A percentile compares a stretch with the other conserved stretches of the same genome.
Conservation (phyloP, 2,888 invertebrate genomes). For the Copidosoma aretas region DNA sequence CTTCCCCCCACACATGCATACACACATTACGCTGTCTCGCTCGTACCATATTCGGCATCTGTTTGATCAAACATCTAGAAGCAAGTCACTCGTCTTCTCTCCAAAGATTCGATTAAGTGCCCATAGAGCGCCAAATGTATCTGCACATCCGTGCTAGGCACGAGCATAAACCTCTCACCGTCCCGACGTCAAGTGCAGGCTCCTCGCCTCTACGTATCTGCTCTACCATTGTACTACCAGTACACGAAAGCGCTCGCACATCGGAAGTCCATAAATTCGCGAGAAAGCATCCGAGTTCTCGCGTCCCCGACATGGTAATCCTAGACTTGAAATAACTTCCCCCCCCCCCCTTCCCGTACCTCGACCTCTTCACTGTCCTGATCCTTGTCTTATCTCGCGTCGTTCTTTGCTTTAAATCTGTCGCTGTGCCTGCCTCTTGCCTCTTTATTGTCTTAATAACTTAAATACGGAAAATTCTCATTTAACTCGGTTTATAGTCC, state of each 20-base stretch:
- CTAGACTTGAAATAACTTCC: conserved; percentile 5
- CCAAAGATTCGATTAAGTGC: conserved; percentile 11
- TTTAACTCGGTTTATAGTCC: too few species aligned
- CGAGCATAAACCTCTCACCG: conserved; percentile 13
- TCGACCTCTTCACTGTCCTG: not conserved
- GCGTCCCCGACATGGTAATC: conserved; percentile 13
- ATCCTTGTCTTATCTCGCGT: not conserved
- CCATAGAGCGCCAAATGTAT: not conserved
- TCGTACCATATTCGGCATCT: too few species aligned
- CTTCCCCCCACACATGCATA: too few species aligned
- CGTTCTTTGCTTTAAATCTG: not conserved
- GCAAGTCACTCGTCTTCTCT: not conserved
- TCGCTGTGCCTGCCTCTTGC: too few species aligned
- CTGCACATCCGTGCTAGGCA: not conserved
- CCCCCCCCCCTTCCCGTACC: not conserved
- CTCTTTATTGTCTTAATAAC: not conserved
- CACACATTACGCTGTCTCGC: too few species aligned
- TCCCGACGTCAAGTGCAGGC: not conserved
- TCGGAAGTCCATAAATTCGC: conserved; percentile 33
- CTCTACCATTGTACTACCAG: not conserved
- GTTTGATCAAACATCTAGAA: not conserved
- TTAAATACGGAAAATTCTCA: too few species aligned
- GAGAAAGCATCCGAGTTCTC: conserved; percentile 17
- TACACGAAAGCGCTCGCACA: conserved; percentile 4
- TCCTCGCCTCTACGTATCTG: not conserved